Evolutionary conservation across 2,888 invertebrate species (phyloP).

Genomic region (Pammene aurita): DNA sequence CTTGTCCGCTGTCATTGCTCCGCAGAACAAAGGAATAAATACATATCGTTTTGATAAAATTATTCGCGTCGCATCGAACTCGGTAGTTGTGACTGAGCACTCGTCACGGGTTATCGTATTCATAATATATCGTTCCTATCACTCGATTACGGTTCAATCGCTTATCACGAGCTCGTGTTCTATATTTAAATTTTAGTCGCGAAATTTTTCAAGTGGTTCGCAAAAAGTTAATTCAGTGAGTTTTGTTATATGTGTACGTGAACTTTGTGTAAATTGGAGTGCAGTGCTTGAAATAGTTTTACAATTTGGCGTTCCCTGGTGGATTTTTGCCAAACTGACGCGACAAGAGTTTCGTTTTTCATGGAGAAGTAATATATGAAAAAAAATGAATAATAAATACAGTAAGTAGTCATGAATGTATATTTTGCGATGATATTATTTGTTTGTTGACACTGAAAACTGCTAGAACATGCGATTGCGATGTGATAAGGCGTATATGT

Average conservation of each 20-base stretch:
- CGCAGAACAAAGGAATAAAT: slow-evolving; percentile 73
- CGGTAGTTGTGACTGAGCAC: slow-evolving; percentile 24
- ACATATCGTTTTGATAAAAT: slow-evolving; percentile 62
- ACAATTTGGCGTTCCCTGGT: slow-evolving; percentile 26
- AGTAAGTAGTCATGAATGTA: slow-evolving; percentile 33
- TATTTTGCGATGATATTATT: slow-evolving; percentile 3
- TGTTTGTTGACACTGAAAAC: too few species aligned
- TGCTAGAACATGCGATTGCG: too few species aligned
- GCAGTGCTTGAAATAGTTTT: slow-evolving; percentile 30
- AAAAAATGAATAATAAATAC: too few species aligned
- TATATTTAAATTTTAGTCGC: slow-evolving; percentile 12
- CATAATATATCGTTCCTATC: too few species aligned
- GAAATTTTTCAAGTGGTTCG: too few species aligned
- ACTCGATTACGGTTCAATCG: slow-evolving; percentile 15
- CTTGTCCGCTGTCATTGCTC: slow-evolving; percentile 66
- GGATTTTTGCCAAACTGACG: slow-evolving; percentile 35
- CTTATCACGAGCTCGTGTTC: slow-evolving; percentile 32
- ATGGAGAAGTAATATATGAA: slow-evolving; percentile 29
- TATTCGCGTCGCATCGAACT: slow-evolving; percentile 39
- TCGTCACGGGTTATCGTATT: slow-evolving; percentile 28
- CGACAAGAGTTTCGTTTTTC: slow-evolving; percentile 1
- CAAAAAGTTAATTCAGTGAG: slow-evolving; percentile 14
- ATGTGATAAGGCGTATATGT: too few species aligned
- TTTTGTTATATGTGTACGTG: slow-evolving; percentile 20
- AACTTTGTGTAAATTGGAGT: slow-evolving; percentile 2